These are phyloP conservation scores for Miniopterus natalensis DNA, from an alignment of 2,113 vertebrate genomes.

Conservation along the genomic window DNA sequence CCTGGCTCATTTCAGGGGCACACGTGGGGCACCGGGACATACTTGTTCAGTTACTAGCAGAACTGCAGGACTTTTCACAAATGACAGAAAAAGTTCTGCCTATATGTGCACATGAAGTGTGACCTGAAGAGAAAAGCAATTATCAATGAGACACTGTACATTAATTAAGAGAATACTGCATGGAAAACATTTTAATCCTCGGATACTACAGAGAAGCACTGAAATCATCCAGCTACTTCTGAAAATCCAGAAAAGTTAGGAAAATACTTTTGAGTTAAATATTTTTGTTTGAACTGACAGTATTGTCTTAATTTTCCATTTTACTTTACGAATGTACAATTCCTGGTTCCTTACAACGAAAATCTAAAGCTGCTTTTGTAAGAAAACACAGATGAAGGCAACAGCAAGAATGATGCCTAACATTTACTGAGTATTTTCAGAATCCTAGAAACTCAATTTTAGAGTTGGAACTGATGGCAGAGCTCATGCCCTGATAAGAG, in stretches of 20 bases:
- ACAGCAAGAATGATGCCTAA: neutral
- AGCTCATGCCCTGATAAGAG: neutral
- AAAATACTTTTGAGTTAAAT: neutral
- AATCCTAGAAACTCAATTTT: neutral
- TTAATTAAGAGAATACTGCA: neutral
- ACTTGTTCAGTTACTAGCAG: neutral
- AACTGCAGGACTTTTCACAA: neutral
- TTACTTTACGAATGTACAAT: neutral
- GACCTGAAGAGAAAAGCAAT: conserved; percentile 20
- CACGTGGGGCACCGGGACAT: neutral
- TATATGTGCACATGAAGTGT: neutral
- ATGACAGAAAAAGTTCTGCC: neutral
- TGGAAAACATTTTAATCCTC: neutral
- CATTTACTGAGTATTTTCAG: neutral
- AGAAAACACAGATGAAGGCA: conserved; percentile 17
- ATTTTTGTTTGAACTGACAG: neutral
- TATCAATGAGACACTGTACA: neutral
- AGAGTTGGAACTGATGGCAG: neutral
- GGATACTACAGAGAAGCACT: neutral
- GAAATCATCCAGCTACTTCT: neutral
- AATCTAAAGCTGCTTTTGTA: neutral
- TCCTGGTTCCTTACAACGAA: neutral
- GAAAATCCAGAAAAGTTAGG: neutral
- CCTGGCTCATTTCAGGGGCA: neutral
- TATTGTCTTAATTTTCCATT: neutral